Evolutionary conservation across 2,888 invertebrate genomes (phyloP).

Genomic region (Ypsolopha sequella): DNA sequence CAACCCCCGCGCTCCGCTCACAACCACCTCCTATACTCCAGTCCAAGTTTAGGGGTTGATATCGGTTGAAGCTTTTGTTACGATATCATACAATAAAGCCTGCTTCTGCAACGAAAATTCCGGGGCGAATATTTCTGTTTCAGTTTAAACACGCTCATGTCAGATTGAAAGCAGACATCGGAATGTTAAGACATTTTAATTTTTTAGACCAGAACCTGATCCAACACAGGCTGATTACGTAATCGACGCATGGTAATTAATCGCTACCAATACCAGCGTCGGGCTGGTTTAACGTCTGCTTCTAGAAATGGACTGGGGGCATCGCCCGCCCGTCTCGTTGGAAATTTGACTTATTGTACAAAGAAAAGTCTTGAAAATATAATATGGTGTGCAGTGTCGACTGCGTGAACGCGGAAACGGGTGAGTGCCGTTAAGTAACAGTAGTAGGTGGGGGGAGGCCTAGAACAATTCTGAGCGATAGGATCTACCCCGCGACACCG

Average conservation of each 20-base stretch:
- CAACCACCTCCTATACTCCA: too few species aligned
- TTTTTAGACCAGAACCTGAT: neutral
- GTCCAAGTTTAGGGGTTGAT: neutral
- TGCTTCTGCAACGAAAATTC: neutral
- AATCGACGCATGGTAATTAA: neutral
- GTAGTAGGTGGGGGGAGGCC: conserved; percentile 28
- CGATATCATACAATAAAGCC: neutral
- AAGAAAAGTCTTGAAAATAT: conserved; percentile 12
- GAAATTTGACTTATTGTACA: neutral
- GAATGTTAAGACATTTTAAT: neutral
- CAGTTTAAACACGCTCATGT: neutral
- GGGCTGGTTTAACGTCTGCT: neutral
- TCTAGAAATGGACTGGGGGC: neutral
- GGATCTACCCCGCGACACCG: conserved; percentile 42
- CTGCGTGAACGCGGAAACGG: conserved; percentile 58
- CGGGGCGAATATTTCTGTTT: neutral
- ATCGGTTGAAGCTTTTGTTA: neutral
- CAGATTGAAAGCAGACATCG: neutral
- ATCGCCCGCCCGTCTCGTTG: neutral
- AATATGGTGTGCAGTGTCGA: conserved; percentile 38
- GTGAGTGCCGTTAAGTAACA: conserved; percentile 60
- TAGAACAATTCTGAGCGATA: conserved; percentile 61
- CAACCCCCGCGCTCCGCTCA: neutral
- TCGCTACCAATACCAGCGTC: neutral
- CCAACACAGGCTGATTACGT: neutral